Conservation (phyloP, 1,140 invertebrate species). For the Brachionus rubens region DNA sequence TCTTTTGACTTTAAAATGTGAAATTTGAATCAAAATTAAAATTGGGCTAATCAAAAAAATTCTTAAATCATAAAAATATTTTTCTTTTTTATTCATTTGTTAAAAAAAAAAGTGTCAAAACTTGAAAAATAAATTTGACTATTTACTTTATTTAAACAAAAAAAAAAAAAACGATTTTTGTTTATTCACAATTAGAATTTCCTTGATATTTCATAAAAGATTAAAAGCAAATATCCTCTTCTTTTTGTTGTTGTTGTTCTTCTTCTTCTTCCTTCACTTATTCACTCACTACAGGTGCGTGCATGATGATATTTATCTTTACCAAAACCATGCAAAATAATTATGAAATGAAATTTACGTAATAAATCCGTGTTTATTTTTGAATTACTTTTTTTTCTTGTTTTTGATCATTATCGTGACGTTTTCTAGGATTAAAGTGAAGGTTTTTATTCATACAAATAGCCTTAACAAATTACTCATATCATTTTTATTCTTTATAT, state of each 20-base stretch:
- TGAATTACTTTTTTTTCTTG: not conserved
- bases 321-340: too few species aligned
- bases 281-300: too few species aligned
- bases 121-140: too few species aligned
- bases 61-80: too few species aligned
- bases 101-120: too few species aligned
- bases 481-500: not conserved
- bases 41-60: too few species aligned
- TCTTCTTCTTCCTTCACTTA: not conserved
- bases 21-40: too few species aligned
- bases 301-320: not conserved
- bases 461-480: conserved; percentile 25
- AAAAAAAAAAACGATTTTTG: too few species aligned
- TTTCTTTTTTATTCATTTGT: too few species aligned
- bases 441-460: conserved; percentile 7
- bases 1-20: too few species aligned
- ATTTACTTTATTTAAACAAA: too few species aligned
- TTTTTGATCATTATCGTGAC: conserved; percentile 22
- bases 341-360: conserved; percentile 3
- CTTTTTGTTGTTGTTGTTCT: not conserved
- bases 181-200: conserved; percentile 18
- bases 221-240: not conserved
- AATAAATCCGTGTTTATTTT: conserved; percentile 3
- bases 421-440: conserved; percentile 22
- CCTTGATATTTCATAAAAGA: not conserved